Percentiles rank a stretch among this genome's conserved stretches.
Conservation (phyloP, 2,113 vertebrate species). For the Hypanus sabinus region DNA sequence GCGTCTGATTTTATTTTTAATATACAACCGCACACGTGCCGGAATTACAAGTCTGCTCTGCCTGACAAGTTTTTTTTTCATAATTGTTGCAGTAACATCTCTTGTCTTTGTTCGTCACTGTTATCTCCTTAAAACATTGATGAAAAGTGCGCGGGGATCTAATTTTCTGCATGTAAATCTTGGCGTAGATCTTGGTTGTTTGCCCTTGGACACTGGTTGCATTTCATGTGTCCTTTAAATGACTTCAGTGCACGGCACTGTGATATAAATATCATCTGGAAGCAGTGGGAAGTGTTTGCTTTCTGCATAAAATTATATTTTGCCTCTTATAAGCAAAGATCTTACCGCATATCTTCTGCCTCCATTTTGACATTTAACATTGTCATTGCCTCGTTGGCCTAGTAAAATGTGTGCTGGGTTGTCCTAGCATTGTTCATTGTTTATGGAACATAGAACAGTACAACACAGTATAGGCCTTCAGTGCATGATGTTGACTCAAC, state of each 20-base stretch:
- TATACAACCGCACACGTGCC: background rate
- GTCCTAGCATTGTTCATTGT: too few relatives aligned
- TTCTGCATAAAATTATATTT: background rate
- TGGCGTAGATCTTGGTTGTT: background rate
- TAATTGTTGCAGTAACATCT: background rate
- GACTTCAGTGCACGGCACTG: background rate
- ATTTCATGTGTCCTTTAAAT: slow-evolving; percentile 14
- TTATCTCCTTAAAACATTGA: background rate
- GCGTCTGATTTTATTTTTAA: too few relatives aligned
- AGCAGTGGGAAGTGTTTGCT: too few relatives aligned
- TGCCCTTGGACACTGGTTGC: slow-evolving; percentile 4
- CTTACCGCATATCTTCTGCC: background rate
- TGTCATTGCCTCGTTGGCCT: background rate
- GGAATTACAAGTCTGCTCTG: too few relatives aligned
- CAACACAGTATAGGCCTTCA: too few relatives aligned
- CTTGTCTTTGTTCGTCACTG: background rate
- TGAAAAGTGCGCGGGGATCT: background rate
- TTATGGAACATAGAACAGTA: too few relatives aligned
- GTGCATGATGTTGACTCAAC: too few relatives aligned
- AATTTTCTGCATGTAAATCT: background rate
- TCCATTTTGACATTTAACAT: background rate
- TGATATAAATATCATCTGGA: background rate
- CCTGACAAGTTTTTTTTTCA: background rate
- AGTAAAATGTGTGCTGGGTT: background rate
- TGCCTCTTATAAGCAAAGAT: background rate